Evolutionary conservation across 2,888 invertebrate genomes (phyloP).

Genomic region (Bellardia pandia): DNA sequence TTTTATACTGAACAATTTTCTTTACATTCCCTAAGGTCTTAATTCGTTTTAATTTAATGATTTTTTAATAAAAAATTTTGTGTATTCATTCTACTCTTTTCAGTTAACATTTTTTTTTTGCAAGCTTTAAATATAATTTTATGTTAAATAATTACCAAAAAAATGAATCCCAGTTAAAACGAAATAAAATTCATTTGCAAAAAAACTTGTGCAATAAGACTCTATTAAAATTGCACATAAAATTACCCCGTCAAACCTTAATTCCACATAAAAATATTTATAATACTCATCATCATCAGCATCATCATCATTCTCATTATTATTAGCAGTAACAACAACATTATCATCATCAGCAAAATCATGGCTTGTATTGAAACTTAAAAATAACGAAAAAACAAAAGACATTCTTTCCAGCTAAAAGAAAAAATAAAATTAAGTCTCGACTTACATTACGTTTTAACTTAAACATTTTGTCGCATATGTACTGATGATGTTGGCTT

Average conservation of each 20-base stretch:
- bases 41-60: no score
- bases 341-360: slow-evolving; percentile 37
- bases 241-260: slow-evolving; percentile 57
- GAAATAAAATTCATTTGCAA: slow-evolving; percentile 33
- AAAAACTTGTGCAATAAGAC: neutral
- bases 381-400: slow-evolving; percentile 23
- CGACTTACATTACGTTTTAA: slow-evolving; percentile 26
- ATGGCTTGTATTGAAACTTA: slow-evolving; percentile 3
- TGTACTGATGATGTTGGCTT: neutral
- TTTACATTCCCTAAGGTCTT: no score
- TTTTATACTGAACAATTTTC: no score
- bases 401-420: slow-evolving; percentile 19
- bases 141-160: slow-evolving; percentile 42
- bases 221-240: slow-evolving; percentile 56
- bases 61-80: no score
- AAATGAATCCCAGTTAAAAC: neutral
- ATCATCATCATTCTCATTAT: neutral
- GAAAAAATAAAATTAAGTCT: slow-evolving; percentile 14
- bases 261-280: slow-evolving; percentile 62
- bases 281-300: slow-evolving; percentile 29
- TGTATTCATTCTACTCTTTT: no score
- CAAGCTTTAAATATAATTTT: slow-evolving; percentile 9
- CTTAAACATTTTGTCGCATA: neutral
- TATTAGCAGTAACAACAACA: slow-evolving; percentile 8
- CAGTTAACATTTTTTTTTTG: neutral